These are phyloP conservation scores for Nasonia oneida DNA, from an alignment of 2,888 invertebrate genomes.

Conservation along the genomic window DNA sequence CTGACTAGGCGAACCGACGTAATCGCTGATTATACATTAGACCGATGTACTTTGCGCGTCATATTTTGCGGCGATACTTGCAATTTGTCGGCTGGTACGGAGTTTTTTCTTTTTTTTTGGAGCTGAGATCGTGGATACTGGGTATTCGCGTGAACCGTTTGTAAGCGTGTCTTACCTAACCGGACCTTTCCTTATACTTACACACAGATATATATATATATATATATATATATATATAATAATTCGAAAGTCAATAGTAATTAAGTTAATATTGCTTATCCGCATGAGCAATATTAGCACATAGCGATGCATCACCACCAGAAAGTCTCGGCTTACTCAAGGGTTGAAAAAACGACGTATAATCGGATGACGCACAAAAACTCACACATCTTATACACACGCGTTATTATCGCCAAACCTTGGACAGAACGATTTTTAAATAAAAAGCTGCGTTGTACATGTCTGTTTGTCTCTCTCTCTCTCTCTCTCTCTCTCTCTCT, in stretches of 20 bases:
- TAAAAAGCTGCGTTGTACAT: neutral
- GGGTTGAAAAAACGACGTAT: neutral
- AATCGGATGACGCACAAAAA: neutral
- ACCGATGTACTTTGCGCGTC: neutral
- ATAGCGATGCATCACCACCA: neutral
- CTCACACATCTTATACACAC: neutral
- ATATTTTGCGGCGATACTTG: too few species aligned
- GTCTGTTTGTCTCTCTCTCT: too few species aligned
- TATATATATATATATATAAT: too few species aligned
- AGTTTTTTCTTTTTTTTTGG: neutral
- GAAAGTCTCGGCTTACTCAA: neutral
- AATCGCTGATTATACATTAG: neutral
- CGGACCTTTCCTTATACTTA: too few species aligned
- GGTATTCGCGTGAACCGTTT: too few species aligned
- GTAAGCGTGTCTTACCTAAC: too few species aligned
- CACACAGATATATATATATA: too few species aligned
- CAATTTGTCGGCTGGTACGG: too few species aligned
- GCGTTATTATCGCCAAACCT: neutral
- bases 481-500: too few species aligned
- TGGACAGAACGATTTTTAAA: constrained; percentile 19
- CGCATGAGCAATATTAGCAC: neutral
- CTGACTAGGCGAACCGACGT: neutral
- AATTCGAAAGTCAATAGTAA: neutral
- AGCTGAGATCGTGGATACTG: neutral
- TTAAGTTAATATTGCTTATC: neutral